phyloP scores from a whole-genome alignment of 2,797 vertebrate species.

The Enteromius argenteus region DNA sequence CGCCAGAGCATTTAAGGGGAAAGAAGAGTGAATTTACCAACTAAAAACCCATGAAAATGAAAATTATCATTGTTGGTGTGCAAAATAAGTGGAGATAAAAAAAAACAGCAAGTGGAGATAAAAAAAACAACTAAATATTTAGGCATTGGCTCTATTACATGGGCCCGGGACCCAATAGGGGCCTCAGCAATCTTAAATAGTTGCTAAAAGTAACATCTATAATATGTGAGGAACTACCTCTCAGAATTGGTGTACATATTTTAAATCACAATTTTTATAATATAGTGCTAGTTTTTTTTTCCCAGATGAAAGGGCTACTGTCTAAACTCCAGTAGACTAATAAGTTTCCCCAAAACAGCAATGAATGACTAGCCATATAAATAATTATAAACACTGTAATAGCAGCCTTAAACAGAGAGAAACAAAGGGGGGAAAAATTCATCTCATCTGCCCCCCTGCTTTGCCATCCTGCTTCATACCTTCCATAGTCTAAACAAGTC shows the following conservation, averaged over 20 bases:
- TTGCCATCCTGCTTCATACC: conserved; percentile 39
- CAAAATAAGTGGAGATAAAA: neutral
- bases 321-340: neutral
- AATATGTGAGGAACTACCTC: neutral
- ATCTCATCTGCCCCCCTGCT: neutral
- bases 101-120: neutral
- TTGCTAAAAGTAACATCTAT: neutral
- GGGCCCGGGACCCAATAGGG: neutral
- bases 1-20: neutral
- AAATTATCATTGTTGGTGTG: neutral
- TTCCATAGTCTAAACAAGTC: conserved; percentile 57
- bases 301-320: neutral
- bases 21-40: neutral
- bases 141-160: neutral
- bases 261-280: neutral
- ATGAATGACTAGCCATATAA: conserved; percentile 10
- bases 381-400: conserved; percentile 20
- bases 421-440: neutral
- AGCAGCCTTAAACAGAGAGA: neutral
- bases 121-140: neutral
- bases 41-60: neutral
- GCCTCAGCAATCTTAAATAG: neutral
- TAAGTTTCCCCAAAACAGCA: conserved; percentile 1
- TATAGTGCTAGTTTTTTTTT: neutral
- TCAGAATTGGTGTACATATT: neutral